Conservation (phyloP, 2,888 invertebrate species). For the Tipula vernalis region DNA sequence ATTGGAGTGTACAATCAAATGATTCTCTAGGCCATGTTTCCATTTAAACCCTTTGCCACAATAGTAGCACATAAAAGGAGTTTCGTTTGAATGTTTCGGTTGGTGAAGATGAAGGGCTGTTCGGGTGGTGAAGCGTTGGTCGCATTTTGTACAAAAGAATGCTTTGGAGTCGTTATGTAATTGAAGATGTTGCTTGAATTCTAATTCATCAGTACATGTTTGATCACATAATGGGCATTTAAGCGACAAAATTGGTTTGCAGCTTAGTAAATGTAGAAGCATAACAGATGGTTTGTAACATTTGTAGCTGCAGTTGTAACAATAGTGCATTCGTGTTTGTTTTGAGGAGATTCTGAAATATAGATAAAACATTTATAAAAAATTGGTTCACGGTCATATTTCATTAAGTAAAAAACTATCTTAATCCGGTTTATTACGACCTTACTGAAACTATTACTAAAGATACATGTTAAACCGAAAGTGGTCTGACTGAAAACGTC, state of each 20-base stretch:
- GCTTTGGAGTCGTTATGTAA: slow-evolving; percentile 37
- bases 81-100: slow-evolving; percentile 42
- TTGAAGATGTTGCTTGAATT: slow-evolving; percentile 28
- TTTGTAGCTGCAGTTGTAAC: slow-evolving; percentile 33
- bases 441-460: no score
- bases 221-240: slow-evolving; percentile 31
- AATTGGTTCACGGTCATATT: background rate
- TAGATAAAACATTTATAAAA: background rate
- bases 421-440: no score
- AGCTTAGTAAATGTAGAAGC: slow-evolving; percentile 25
- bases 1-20: slow-evolving; percentile 38
- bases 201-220: slow-evolving; percentile 20
- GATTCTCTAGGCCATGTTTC: slow-evolving; percentile 44
- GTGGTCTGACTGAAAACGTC: no score
- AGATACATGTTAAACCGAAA: no score
- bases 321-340: slow-evolving; percentile 32
- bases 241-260: background rate
- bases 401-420: no score
- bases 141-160: slow-evolving; percentile 41
- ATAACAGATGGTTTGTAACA: slow-evolving; percentile 34
- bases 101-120: slow-evolving; percentile 38
- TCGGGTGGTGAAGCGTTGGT: slow-evolving; percentile 37
- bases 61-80: slow-evolving; percentile 39
- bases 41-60: slow-evolving; percentile 43
- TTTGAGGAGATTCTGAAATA: background rate